phyloP scores from a whole-genome alignment of 1,140 invertebrate genomes.

The Arctopsyche grandis region DNA sequence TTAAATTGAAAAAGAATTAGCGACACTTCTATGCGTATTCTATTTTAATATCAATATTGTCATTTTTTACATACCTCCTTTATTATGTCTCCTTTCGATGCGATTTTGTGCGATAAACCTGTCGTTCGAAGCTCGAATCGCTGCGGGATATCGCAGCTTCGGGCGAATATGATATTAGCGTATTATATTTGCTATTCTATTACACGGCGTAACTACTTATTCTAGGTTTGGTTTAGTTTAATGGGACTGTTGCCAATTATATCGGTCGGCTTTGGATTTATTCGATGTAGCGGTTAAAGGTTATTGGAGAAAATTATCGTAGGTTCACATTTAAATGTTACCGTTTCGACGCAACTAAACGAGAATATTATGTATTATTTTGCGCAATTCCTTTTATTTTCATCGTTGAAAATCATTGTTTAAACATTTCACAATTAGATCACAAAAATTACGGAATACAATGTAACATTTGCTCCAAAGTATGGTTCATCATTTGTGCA shows the following conservation, averaged over 20 bases:
- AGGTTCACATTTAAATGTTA: slow-evolving; percentile 17
- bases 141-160: background rate
- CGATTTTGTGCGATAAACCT: background rate
- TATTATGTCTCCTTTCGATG: background rate
- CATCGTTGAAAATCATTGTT: no score
- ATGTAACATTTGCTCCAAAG: no score
- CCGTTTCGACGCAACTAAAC: background rate
- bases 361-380: no score
- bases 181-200: no score
- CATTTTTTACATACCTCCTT: background rate
- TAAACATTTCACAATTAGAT: no score
- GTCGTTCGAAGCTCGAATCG: background rate
- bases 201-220: no score
- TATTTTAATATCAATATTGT: background rate
- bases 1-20: background rate
- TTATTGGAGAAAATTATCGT: background rate
- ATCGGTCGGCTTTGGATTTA: background rate
- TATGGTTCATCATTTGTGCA: no score
- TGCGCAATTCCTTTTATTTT: no score
- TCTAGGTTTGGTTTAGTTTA: no score
- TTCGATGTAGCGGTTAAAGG: slow-evolving; percentile 9
- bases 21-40: background rate
- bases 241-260: background rate
- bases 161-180: background rate
- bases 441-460: no score